These are phyloP conservation scores for Hirundo rustica DNA, from an alignment of 2,797 vertebrate genomes.

Conservation along the genomic window DNA sequence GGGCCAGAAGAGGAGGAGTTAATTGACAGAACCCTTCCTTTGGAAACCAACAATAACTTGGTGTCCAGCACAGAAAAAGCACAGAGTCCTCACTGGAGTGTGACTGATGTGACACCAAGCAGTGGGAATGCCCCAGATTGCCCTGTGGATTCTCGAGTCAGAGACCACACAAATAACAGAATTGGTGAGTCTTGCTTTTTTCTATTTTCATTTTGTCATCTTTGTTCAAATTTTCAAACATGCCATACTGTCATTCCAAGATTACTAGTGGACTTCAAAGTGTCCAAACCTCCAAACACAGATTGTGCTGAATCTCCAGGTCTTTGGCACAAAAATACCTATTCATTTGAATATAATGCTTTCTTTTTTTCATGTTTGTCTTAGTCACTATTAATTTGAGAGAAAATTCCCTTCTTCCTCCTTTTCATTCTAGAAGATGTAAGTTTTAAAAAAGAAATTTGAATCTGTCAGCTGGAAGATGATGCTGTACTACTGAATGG, in stretches of 20 bases:
- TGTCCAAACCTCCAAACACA: not conserved
- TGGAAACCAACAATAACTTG: constrained; percentile 53
- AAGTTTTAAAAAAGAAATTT: not conserved
- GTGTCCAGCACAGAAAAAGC: constrained; percentile 19
- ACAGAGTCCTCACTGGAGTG: not conserved
- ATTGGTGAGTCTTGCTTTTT: constrained; percentile 66
- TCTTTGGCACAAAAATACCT: not conserved
- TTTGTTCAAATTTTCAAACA: not conserved
- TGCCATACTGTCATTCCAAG: not conserved
- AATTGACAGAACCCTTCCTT: not conserved
- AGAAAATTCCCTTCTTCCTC: not conserved
- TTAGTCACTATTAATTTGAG: not conserved
- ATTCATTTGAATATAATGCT: not conserved
- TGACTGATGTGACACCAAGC: not conserved
- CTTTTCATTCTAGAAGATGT: not conserved
- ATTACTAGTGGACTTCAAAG: not conserved
- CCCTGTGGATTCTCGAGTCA: constrained; percentile 24
- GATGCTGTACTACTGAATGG: not conserved
- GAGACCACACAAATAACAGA: constrained; percentile 73
- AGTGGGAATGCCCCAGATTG: not conserved
- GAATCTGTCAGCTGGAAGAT: not conserved
- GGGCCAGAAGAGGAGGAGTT: constrained; percentile 22
- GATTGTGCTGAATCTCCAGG: not conserved
- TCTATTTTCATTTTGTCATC: no score
- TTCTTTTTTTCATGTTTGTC: not conserved